Conservation (phyloP, 2,797 vertebrate species). For the Pygocentrus nattereri region DNA sequence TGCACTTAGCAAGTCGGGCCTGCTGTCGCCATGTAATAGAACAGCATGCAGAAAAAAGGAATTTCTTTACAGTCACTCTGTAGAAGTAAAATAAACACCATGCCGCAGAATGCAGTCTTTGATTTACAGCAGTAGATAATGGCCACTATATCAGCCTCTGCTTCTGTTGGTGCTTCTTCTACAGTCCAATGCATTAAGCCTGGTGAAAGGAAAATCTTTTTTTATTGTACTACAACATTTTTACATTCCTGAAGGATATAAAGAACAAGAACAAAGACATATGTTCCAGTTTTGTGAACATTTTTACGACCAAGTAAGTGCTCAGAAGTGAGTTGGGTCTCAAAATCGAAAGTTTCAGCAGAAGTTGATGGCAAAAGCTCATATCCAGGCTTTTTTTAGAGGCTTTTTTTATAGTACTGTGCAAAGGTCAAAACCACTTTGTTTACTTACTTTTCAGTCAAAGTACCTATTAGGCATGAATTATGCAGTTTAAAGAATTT, state of each 20-base stretch:
- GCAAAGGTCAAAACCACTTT: no score
- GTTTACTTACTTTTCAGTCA: no score
- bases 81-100: conserved; percentile 54
- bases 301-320: neutral
- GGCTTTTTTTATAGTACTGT: no score
- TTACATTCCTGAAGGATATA: neutral
- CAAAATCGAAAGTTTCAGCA: neutral
- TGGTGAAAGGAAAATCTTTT: neutral
- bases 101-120: conserved; percentile 35
- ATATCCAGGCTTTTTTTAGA: no score
- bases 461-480: no score
- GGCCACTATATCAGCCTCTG: neutral
- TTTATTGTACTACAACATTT: neutral
- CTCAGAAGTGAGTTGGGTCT: neutral
- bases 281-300: neutral
- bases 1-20: conserved; percentile 57
- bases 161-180: neutral
- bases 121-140: conserved; percentile 17
- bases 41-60: conserved; percentile 40
- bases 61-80: conserved; percentile 51
- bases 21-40: conserved; percentile 52
- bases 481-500: no score
- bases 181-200: neutral
- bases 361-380: neutral
- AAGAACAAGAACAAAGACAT: neutral